phyloP scores from a whole-genome alignment of 2,888 invertebrate species.

The Acanthosepion lycidas region DNA sequence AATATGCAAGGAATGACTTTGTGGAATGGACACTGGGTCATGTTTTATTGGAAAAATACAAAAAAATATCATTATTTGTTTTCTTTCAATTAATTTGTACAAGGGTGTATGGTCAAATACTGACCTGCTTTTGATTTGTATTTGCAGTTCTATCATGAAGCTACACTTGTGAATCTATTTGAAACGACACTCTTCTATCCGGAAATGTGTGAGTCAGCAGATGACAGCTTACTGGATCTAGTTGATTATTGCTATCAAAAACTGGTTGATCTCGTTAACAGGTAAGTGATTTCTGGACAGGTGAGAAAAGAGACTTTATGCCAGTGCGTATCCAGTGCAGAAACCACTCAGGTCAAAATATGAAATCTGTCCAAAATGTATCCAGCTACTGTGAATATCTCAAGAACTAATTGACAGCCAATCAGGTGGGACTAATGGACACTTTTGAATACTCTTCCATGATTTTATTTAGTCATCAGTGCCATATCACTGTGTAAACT shows the following conservation, averaged over 20 bases:
- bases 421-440: background rate
- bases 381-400: no score
- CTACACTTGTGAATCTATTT: conserved; percentile 84
- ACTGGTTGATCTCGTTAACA: conserved; percentile 73
- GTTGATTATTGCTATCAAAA: conserved; percentile 86
- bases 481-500: background rate
- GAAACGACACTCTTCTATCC: conserved; percentile 89
- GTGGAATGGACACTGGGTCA: no score
- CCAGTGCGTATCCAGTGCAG: no score
- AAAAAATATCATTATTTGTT: background rate
- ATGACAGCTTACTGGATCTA: conserved; percentile 85
- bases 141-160: conserved; percentile 83
- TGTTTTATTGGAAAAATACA: no score
- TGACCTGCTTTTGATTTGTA: background rate
- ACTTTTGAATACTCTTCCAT: background rate
- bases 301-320: background rate
- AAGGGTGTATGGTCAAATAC: background rate
- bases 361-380: no score
- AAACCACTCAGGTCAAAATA: no score
- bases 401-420: background rate
- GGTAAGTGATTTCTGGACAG: conserved; percentile 54
- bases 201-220: conserved; percentile 85
- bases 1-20: no score
- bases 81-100: background rate
- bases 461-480: background rate